phyloP scores from a whole-genome alignment of 1,140 invertebrate species.

The Brachionus manjavacas region DNA sequence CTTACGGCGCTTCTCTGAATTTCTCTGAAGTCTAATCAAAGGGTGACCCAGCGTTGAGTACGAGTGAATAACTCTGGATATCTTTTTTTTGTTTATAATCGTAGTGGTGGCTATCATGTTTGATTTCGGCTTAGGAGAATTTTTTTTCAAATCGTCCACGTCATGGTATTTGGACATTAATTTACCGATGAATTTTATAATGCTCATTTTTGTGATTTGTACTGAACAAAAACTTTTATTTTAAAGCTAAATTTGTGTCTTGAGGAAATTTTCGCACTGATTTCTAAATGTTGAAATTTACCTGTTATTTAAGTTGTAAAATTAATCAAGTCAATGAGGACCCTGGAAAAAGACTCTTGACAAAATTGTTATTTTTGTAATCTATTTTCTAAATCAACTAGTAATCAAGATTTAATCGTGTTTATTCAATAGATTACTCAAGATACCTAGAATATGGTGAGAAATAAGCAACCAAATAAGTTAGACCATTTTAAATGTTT shows the following conservation, averaged over 20 bases:
- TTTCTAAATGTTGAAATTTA: constrained; percentile 7
- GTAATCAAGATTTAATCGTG: constrained; percentile 16
- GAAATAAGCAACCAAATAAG: neutral
- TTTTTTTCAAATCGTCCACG: neutral
- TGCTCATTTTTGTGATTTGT: neutral
- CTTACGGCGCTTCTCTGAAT: neutral
- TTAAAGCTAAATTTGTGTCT: neutral
- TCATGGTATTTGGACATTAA: constrained; percentile 1
- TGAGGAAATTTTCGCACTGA: constrained; percentile 11
- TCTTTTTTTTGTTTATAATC: constrained; percentile 8
- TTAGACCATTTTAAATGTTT: neutral
- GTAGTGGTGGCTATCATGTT: constrained; percentile 17
- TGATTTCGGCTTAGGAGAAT: neutral
- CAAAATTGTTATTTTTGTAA: neutral
- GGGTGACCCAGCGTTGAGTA: neutral
- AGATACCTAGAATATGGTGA: constrained; percentile 13
- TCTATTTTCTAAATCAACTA: neutral
- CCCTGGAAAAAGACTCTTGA: neutral
- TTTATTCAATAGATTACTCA: constrained; percentile 30
- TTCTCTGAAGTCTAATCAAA: neutral
- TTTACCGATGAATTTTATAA: constrained; percentile 5
- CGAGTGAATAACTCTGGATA: neutral
- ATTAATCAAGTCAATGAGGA: constrained; percentile 6
- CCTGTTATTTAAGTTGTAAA: constrained; percentile 35
- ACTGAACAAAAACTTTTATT: neutral